A percentile compares a stretch with the other conserved stretches of the same genome.
Evolutionary conservation across 2,888 invertebrate genomes (phyloP).

Genomic region (Oxyteleia sp.): DNA sequence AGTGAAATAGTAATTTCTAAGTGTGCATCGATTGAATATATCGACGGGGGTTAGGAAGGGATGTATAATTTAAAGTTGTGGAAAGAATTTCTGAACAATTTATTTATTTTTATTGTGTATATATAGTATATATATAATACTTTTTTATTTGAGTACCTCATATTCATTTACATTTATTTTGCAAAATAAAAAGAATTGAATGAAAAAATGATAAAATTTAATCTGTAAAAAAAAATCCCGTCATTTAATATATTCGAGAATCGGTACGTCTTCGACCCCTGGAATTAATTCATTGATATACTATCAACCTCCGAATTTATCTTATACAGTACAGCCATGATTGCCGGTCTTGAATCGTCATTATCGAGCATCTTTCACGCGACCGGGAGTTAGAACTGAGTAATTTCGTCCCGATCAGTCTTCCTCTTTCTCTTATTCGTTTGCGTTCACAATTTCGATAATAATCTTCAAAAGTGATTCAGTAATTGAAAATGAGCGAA

Average conservation of each 20-base stretch:
- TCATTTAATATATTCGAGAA: constrained; percentile 37
- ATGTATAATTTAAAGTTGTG: no score
- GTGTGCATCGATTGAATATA: no score
- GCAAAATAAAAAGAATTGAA: no score
- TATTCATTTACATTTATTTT: no score
- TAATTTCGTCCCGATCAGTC: constrained; percentile 40
- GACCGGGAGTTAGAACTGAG: constrained; percentile 48
- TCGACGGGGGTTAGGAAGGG: no score
- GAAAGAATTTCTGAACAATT: no score
- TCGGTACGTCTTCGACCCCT: constrained; percentile 29
- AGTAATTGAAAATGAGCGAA: constrained; percentile 36
- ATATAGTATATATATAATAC: no score
- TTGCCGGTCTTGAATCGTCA: constrained; percentile 57
- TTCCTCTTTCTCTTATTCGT: background rate
- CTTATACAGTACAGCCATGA: constrained; percentile 29
- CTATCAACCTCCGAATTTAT: constrained; percentile 38
- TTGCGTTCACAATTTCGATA: constrained; percentile 41
- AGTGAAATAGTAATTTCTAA: no score
- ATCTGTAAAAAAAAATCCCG: constrained; percentile 6
- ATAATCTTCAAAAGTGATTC: constrained; percentile 43
- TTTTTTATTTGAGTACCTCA: no score
- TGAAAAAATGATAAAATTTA: constrained; percentile 22
- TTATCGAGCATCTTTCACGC: constrained; percentile 57
- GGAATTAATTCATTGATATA: constrained; percentile 54
- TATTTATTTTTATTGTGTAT: no score